A percentile compares a stretch with the other conserved stretches of the same genome.
These are phyloP conservation scores for Eospalax fontanierii DNA, from an alignment of 2,797 vertebrate genomes.

Conservation along the genomic window DNA sequence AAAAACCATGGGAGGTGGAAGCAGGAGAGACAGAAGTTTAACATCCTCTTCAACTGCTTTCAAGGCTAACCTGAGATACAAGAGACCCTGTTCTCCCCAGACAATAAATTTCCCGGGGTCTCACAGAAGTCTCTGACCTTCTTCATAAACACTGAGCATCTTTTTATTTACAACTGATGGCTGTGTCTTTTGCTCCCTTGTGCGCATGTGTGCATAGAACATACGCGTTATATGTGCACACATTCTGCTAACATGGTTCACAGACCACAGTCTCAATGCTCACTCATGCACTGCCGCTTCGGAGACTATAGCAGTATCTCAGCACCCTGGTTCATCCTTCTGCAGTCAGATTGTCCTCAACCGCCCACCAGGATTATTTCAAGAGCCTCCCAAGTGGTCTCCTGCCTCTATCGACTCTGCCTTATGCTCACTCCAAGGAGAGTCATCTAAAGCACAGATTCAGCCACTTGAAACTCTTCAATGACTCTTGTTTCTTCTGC, in stretches of 20 bases:
- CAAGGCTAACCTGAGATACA: background rate
- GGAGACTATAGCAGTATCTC: background rate
- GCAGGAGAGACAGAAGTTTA: background rate
- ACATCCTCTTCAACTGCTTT: background rate
- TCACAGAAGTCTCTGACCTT: background rate
- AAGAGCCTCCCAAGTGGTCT: conserved; percentile 2
- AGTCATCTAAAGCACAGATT: conserved; percentile 21
- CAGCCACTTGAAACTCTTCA: conserved; percentile 46
- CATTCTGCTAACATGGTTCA: background rate
- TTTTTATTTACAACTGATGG: background rate
- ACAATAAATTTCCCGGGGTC: background rate
- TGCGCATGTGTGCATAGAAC: background rate
- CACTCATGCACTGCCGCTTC: background rate
- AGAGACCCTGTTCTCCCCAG: background rate
- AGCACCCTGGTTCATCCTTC: background rate
- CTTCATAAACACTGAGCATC: background rate
- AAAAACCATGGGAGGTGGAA: background rate
- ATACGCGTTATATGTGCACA: rapidly evolving
- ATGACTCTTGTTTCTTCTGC: background rate
- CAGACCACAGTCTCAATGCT: background rate
- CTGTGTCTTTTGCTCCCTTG: background rate
- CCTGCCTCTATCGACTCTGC: background rate
- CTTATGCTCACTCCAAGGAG: background rate
- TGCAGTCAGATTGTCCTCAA: background rate
- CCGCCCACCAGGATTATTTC: conserved; percentile 45